Base-by-base conservation (phyloP, 2,113 vertebrate genomes). In the Pachyramphus minor region DNA sequence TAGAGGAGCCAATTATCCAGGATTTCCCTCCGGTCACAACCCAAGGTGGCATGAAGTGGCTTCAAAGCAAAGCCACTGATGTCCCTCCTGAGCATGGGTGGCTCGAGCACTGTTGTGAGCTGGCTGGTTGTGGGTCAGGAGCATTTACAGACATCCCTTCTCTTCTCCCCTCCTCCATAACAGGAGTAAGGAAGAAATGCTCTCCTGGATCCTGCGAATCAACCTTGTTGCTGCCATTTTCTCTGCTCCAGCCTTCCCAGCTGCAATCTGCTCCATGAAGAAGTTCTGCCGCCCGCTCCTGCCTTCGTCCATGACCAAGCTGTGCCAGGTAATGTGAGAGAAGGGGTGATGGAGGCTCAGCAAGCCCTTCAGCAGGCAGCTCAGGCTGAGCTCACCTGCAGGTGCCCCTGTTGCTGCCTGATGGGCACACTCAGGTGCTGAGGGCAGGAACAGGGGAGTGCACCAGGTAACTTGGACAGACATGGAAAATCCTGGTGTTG, bases 191-290 rank as follows among this genome's bases (percentile, higher is more conserved):
- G 99, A 99, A 88, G 99, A 99, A 96, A 99, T 99, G 99, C 98
- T 99, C 82, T 99, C 99, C 42, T 99, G 99, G 99, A 99, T 99
- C 93, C 98, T 99, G 87, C 95, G 99, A 88, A 99, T 99, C 97
- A 99, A 99, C 97, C 97, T 99, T 12, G 99, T 99, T 74, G 99
- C 99, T 9, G 99, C 99, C 63, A 98, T 99, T 89, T 99, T 99
- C 97, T 99, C 99, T 5, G 99, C 99, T 53, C 99, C 99, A 0
- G 99, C 99, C 69, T 99, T 99, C 94, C 99, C 99, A 20, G 99
- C 99, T 30, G 99, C 99, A 14, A 99, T 99, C 41, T 99, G 99
- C 90, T 99, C 99, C 90, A 99, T 99, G 99, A 99, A 99, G 97
- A 99, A 99, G 96, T 99, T 99, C 97, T 99, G 99, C 80, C 98